phyloP scores from a whole-genome alignment of 2,113 vertebrate species.

The Perca flavescens region DNA sequence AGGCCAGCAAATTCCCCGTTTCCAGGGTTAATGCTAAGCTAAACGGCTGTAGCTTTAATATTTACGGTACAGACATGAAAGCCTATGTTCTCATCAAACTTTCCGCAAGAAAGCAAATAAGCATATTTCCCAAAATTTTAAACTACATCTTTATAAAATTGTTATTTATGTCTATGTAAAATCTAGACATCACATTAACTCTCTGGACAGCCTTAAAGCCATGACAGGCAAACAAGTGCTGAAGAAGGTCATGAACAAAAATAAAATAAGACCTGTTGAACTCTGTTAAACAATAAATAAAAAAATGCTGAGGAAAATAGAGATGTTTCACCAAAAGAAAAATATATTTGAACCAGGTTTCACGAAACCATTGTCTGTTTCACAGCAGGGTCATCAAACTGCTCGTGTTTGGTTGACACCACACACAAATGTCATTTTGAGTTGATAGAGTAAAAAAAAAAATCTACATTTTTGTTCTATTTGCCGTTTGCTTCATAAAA shows the following conservation, averaged over 20 bases:
- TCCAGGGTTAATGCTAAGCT: slow-evolving; percentile 1
- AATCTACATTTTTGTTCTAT: slow-evolving; percentile 37
- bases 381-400: slow-evolving; percentile 45
- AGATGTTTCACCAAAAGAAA: slow-evolving; percentile 18
- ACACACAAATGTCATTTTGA: slow-evolving; percentile 20
- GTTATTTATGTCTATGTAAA: neutral
- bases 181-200: slow-evolving; percentile 13
- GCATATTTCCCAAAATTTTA: neutral
- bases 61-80: neutral
- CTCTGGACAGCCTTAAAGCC: slow-evolving; percentile 38
- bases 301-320: slow-evolving; percentile 23
- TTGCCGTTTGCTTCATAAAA: slow-evolving; percentile 52
- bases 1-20: neutral
- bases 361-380: slow-evolving; percentile 9
- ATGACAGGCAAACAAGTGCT: slow-evolving; percentile 48
- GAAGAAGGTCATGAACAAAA: slow-evolving; percentile 25
- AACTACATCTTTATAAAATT: slow-evolving; percentile 21
- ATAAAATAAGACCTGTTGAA: slow-evolving; percentile 4
- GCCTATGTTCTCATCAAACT: neutral
- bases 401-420: slow-evolving; percentile 20
- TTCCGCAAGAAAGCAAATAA: neutral
- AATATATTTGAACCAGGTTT: slow-evolving; percentile 34
- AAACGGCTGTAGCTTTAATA: neutral
- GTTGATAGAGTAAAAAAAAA: slow-evolving; percentile 45
- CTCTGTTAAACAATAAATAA: slow-evolving; percentile 21